Evolutionary conservation across 2,797 vertebrate species (phyloP), one percentile per base, ranked within the genome.

Genomic region (Graptemys geographica): DNA sequence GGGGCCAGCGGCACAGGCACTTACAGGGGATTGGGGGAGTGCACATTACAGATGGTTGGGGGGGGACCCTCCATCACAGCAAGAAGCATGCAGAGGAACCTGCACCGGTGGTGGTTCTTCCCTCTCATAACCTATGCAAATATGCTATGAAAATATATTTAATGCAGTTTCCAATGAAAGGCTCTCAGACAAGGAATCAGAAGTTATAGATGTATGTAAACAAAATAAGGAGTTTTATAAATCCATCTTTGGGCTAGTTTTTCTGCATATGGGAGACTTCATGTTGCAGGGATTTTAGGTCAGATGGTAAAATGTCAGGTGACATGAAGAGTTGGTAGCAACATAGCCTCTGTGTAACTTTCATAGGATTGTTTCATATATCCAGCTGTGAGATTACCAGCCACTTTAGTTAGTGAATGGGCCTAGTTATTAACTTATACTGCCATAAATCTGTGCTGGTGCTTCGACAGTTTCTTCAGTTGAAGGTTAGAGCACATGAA

Each of bases 381-480:
- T 21, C n/a, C 49, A 83, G 86, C 82, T 44, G 1, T 9, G 44
- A 88, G 80, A 31, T 3, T 85, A 84, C 93, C 74, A 51, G n/a
- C 69, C 19, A 74, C 76, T 90, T 49, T 90, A 93, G 52, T 81
- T 93, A 59, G 55, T 57, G 41, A 65, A 94, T 69, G 18, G 15
- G 74, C 59, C 90, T 16, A 51, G 16, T 93, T 84, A 80, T 81
- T 92, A 89, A 96, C 94, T 92, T 80, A 11, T 53, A 33, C 53
- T 81, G 79, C 91, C 41, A 1, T 93, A 79, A 90, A 95, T 78
- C 94, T 92, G n/a, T 11, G 51, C 87, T 78, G n/a, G 72, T 93
- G 93, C 94, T 93, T 94, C 94, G 93, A 95, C 96, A 95, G 91
- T 93, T 74, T 52, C 37, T 47, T 96, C 95, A 95, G 88, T 96